Percentiles rank a stretch among this genome's conserved stretches.
These are phyloP conservation scores for Artemisiospiza belli DNA, from an alignment of 2,113 vertebrate species.

Conservation along the genomic window DNA sequence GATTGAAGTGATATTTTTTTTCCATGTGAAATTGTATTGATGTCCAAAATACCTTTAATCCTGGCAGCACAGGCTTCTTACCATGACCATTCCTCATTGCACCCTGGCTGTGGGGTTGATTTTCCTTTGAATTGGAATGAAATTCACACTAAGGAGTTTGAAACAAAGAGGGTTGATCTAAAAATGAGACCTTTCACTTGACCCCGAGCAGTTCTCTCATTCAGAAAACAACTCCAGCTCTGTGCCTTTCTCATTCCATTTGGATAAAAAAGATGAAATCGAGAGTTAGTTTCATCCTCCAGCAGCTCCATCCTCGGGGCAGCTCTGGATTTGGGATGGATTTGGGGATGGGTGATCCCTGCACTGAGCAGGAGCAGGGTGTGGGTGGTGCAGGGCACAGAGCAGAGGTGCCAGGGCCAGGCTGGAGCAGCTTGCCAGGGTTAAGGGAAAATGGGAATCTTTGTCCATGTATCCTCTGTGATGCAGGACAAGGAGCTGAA, in stretches of 20 bases:
- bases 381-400: not conserved
- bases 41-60: not conserved
- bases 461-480: not conserved
- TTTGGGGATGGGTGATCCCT: not conserved
- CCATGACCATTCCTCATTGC: not conserved
- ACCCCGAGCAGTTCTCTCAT: not conserved
- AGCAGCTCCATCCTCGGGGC: not conserved
- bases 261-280: not conserved
- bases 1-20: not conserved
- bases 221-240: not conserved
- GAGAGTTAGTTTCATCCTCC: not conserved
- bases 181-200: not conserved
- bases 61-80: not conserved
- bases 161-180: not conserved
- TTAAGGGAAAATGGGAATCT: not conserved
- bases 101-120: not conserved
- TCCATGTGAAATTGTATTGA: not conserved
- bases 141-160: not conserved
- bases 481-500: not conserved
- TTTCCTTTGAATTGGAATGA: not conserved
- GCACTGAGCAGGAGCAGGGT: accelerated
- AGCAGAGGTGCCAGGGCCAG: not conserved
- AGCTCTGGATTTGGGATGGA: not conserved
- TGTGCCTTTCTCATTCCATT: not conserved
- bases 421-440: not conserved